phyloP scores from a whole-genome alignment of 2,888 invertebrate species.

The Cantharis rustica region DNA sequence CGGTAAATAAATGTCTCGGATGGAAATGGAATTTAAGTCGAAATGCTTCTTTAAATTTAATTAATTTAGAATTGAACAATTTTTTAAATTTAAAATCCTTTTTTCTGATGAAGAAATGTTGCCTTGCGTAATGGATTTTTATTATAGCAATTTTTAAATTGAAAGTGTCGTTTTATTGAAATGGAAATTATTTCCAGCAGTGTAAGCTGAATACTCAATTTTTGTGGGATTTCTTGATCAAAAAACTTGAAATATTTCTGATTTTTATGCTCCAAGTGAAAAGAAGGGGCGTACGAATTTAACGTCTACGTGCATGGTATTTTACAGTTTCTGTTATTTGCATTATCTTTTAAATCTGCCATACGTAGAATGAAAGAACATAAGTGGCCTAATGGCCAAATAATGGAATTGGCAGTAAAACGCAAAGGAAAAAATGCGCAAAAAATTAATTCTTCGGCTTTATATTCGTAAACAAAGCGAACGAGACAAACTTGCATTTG shows the following conservation, averaged over 20 bases:
- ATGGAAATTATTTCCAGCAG: background rate
- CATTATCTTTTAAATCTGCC: too few relatives aligned
- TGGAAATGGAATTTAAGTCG: background rate
- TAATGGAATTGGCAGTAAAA: too few relatives aligned
- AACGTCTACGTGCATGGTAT: background rate
- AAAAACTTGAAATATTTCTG: background rate
- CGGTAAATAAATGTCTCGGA: background rate
- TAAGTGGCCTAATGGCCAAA: too few relatives aligned
- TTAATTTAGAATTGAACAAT: background rate
- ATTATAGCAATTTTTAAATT: background rate
- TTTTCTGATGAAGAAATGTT: background rate
- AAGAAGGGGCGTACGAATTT: too few relatives aligned
- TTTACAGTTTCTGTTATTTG: too few relatives aligned
- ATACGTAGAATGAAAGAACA: too few relatives aligned
- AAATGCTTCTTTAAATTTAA: background rate
- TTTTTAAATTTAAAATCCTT: background rate
- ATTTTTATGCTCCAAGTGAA: background rate
- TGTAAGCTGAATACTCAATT: background rate
- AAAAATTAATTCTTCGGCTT: too few relatives aligned
- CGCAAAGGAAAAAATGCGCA: too few relatives aligned
- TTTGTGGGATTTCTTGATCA: background rate
- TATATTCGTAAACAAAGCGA: too few relatives aligned
- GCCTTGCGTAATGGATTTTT: background rate
- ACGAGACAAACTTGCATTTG: too few relatives aligned
- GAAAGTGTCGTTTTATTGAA: background rate